These are phyloP conservation scores for Oncorhynchus clarkii DNA, from an alignment of 2,113 vertebrate genomes.

Conservation along the genomic window DNA sequence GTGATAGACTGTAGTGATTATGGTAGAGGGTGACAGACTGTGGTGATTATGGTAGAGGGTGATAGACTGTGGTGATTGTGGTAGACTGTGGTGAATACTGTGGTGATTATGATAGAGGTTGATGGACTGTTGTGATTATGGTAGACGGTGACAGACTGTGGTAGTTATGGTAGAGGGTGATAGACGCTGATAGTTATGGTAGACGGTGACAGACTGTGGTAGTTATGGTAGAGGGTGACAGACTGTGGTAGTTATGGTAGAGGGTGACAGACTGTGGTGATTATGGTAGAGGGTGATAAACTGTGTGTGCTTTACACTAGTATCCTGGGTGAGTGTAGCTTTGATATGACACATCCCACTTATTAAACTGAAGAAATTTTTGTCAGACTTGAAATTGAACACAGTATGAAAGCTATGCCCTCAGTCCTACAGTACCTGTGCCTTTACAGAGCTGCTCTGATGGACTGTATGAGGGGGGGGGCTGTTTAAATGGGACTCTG, in stretches of 20 bases:
- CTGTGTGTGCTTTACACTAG: neutral
- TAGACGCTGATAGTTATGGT: too few relatives aligned
- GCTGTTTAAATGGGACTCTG: too few relatives aligned
- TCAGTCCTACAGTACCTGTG: neutral
- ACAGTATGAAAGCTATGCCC: neutral
- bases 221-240: too few relatives aligned
- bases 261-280: neutral
- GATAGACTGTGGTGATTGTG: too few relatives aligned
- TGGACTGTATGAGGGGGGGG: neutral
- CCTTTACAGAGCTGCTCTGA: neutral
- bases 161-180: too few relatives aligned
- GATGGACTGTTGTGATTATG: rapidly evolving
- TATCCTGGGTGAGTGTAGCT: constrained; percentile 16
- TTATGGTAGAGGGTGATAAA: neutral
- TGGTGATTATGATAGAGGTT: neutral
- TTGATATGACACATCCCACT: constrained; percentile 19
- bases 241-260: too few relatives aligned
- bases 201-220: too few relatives aligned
- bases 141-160: too few relatives aligned
- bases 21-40: too few relatives aligned
- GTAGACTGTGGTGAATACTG: too few relatives aligned
- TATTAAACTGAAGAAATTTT: constrained; percentile 30
- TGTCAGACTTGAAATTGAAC: neutral
- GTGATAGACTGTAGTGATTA: too few relatives aligned
- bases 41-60: too few relatives aligned